A percentile compares a stretch with the other conserved stretches of the same genome.
phyloP scores from a whole-genome alignment of 2,797 vertebrate species.

The Coregonus suidteri region DNA sequence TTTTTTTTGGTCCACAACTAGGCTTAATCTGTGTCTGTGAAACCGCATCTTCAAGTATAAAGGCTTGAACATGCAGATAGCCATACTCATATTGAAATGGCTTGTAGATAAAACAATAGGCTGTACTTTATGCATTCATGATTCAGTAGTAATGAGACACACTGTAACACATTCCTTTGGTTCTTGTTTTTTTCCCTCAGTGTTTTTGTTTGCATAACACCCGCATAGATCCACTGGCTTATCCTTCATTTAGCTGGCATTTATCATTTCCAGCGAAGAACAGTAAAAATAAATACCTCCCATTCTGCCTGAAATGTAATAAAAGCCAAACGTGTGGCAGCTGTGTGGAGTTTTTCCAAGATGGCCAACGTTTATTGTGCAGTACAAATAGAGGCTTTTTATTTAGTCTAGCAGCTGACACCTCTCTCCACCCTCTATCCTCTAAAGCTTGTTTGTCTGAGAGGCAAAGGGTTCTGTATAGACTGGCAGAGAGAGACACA shows the following conservation, averaged over 20 bases:
- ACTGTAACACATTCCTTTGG: background rate
- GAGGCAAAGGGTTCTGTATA: constrained; percentile 41
- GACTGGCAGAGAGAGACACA: constrained; percentile 40
- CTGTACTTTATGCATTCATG: background rate
- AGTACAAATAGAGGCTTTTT: constrained; percentile 70
- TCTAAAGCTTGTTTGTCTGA: constrained; percentile 55
- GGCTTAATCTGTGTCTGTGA: background rate
- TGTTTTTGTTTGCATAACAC: background rate
- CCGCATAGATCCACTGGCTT: background rate
- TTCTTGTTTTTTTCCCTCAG: background rate
- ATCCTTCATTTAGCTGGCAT: background rate
- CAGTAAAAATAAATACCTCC: constrained; percentile 35
- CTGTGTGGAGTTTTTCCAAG: constrained; percentile 67
- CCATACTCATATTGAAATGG: background rate
- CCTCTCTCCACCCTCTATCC: constrained; percentile 39
- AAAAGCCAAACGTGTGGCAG: constrained; percentile 66
- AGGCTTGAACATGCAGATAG: background rate
- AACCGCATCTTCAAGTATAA: background rate
- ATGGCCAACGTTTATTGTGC: constrained; percentile 66
- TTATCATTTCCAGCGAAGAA: constrained; percentile 22
- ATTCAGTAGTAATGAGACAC: background rate
- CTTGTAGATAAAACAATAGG: background rate
- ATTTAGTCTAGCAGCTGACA: constrained; percentile 73
- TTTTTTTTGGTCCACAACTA: background rate
- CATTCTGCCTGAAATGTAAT: too few species aligned